Conservation (phyloP, 2,113 vertebrate genomes). For the Oreochromis niloticus region DNA sequence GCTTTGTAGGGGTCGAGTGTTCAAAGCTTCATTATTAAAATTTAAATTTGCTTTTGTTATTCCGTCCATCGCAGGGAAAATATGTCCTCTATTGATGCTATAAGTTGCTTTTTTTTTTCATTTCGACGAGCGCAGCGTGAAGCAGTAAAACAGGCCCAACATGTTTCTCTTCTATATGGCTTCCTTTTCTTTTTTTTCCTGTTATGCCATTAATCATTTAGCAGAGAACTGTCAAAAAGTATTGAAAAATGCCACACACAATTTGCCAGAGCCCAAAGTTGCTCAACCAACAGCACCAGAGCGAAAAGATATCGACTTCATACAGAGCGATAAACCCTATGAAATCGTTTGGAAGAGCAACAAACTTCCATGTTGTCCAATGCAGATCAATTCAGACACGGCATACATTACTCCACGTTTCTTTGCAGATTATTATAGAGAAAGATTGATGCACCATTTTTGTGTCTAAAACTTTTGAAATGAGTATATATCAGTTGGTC, state of each 20-base stretch:
- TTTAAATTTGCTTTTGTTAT: background rate
- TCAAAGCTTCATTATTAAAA: background rate
- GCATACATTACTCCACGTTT: background rate
- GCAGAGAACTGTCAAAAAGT: background rate
- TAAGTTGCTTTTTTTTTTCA: background rate
- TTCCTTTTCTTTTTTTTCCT: background rate
- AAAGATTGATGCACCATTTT: background rate
- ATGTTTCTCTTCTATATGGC: background rate
- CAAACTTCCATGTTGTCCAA: background rate
- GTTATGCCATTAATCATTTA: background rate
- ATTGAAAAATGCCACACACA: background rate
- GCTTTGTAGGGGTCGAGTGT: background rate
- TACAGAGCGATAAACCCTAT: background rate
- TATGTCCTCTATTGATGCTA: fast-evolving
- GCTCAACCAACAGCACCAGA: background rate
- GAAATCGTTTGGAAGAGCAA: background rate
- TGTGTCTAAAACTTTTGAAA: background rate
- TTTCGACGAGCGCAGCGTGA: background rate
- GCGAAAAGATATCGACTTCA: background rate
- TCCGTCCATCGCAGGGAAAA: background rate
- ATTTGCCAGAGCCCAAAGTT: background rate
- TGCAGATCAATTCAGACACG: background rate
- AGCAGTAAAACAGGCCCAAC: background rate
- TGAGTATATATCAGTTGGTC: background rate
- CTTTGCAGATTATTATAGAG: background rate